Evolutionary conservation across 2,797 vertebrate genomes (phyloP), one percentile per base, ranked within the genome.

Genomic region (Lutra lutra): DNA sequence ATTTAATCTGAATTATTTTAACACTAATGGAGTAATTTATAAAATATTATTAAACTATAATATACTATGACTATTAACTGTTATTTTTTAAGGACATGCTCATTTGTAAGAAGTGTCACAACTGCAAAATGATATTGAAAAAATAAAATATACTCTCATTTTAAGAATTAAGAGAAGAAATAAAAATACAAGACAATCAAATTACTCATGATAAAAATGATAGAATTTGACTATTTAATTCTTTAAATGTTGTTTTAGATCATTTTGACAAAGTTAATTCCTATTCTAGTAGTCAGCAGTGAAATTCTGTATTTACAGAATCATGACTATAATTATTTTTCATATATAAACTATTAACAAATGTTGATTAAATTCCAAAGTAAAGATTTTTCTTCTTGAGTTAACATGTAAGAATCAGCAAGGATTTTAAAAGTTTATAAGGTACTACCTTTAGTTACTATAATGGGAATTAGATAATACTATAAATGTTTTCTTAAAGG

Each of bases 1-100:
- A 70, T 40, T 90, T 85, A 79, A 87, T 78, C 51, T 86, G 70
- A 84, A 51, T 70, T 80, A 62, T 84, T 95, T 64, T 89, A 94
- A 93, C 5, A 75, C 27, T 85, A 90, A 64, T 85, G 3, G 29
- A 89, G 5, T 78, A 40, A 95, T 75, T 82, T 83, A 2, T 85
- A 88, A 90, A 93, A 46, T 84, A 79, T 32, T 43, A 77, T 86
- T 82, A 70, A 93, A 35, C 2, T 79, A 48, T 1, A 92, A 58
- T 46, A 60, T 48, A 38, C 1, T 46, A 38, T 86, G 6, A 48
- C 46, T 62, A 48, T 92, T 43, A 64, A 5, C 25, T 79, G 84
- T 58, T 91, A 73, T 68, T 18, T 72, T 86, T 89, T 73, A 84
- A 83, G 80, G 54, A n/a, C 54, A 77, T 64, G 15, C 51, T 77